Evolutionary conservation across 2,113 vertebrate species (phyloP).

Genomic region (Amazona vittata): DNA sequence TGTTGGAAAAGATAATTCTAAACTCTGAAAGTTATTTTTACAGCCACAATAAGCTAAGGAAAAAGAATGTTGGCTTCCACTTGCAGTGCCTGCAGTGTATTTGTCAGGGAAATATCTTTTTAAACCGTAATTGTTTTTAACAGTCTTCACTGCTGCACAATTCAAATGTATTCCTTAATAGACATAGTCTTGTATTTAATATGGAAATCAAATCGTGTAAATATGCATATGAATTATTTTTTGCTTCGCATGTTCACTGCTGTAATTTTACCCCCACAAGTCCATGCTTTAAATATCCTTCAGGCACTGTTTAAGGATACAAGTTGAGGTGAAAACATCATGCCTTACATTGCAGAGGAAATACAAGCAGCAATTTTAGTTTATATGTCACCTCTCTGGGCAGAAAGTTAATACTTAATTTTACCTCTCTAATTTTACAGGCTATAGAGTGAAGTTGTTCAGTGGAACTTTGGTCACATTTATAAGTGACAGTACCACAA

Average conservation of each 20-base stretch:
- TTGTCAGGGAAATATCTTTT: not conserved
- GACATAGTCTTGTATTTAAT: not conserved
- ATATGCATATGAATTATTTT: not conserved
- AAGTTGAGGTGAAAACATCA: constrained; percentile 90
- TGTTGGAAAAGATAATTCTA: constrained; percentile 46
- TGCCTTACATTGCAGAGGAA: constrained; percentile 92
- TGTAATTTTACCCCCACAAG: constrained; percentile 70
- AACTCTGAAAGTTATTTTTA: constrained; percentile 38
- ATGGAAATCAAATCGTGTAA: not conserved
- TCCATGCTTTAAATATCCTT: constrained; percentile 95
- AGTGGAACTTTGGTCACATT: not conserved
- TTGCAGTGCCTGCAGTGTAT: not conserved
- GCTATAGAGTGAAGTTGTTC: not conserved
- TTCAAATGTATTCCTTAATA: not conserved
- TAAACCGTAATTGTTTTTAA: not conserved
- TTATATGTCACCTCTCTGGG: constrained; percentile 93
- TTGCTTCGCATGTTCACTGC: not conserved
- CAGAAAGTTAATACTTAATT: constrained; percentile 82
- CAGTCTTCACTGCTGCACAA: not conserved
- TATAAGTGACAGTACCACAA: not conserved
- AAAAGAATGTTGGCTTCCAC: constrained; percentile 15
- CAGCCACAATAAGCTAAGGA: constrained; percentile 20
- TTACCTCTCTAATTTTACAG: not conserved
- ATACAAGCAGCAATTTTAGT: constrained; percentile 90
- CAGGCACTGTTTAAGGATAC: constrained; percentile 93